Base-by-base conservation (phyloP, 2,113 vertebrate genomes). In the Lepisosteus osseus region DNA sequence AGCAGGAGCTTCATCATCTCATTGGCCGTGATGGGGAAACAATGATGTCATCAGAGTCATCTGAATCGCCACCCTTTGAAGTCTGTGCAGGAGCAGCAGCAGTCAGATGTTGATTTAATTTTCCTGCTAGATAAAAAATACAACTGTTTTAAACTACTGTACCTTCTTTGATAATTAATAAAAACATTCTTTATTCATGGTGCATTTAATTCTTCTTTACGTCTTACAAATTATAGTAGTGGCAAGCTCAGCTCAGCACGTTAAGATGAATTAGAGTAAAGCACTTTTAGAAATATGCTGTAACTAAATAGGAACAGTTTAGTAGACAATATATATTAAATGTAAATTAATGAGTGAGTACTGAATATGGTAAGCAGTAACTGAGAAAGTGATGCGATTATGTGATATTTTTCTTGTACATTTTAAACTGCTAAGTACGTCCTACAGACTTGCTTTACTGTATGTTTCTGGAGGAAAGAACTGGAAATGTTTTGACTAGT, bases 11-110 rank as follows among this genome's bases (percentile, higher is more conserved):
- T 79, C 86, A 80, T 73, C 81, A 89, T 81, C 89, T 93, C 69
- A 75, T 2, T 51, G 90, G 86, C 44, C 87, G 76, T 1, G 87
- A 81, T 0, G 92, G 91, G 29, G 93, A 87, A 66, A 92, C 82
- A 0, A 96, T 78, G 12, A 92, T 82, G 44, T 96, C 94, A 41
- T 98, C 95, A 0, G 95, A 98, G 75, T 97, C 94, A 0, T 97
- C 95, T 0, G 95, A 97, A 71, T 84, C 86, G 42, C 64, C 45
- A 4, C 87, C 89, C 0, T 88, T 81, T 0, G 71, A 47, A 3
- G 69, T 55, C 0, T 51, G 63, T 29, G 29, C 29, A 29, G 29
- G 29, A 0, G 76, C 4, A 12, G 80, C 70, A 51, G 74, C 79
- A 0, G 3, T 61, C 11, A 9, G 68, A 0, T 14, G 7, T 54